Evolutionary conservation across 2,888 invertebrate species (phyloP), one percentile per base, ranked within the genome.

Genomic region (Meghimatium bilineatum): DNA sequence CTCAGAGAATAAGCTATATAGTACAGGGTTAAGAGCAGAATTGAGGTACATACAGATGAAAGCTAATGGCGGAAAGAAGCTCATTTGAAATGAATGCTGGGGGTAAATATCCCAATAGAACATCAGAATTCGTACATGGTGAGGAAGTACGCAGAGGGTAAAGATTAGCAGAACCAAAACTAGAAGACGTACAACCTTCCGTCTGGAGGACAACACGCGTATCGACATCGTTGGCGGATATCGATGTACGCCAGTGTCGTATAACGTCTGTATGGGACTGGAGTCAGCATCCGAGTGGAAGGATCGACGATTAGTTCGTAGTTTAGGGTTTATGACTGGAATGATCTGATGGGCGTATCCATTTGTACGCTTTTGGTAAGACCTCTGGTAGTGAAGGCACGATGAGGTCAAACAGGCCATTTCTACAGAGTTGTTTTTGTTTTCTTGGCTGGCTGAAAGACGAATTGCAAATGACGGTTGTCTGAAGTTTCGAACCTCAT

Each of bases 11-110:
- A 98, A 97, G 5, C 97, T 97, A 94, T 98, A 98, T 14, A 98
- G 95, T 79, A 98, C 94, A 0, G 98, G 98, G 94, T 98, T 98
- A 87, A 98, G 95, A 74, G 96, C 97, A n/a, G 97, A 97, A 94
- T 98, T 97, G 93, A 97, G 96, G 93, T 97, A 98, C 71, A 97
- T 96, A 88, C 97, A 95, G 86, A 98, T 95, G 94, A 97, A 97
- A 44, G 97, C 97, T 86, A 97, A 95, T 0, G 97, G 97, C 20
- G 97, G 97, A 86, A 97, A 60, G 56, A 85, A 60, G 38, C 83
- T 82, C 6, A 60, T 17, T 23, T 63, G 34, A 29, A 44, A 69
- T 36, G 76, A 85, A 5, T 87, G 82, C 17, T 81, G 49, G 0
- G 74, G 80, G 44, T 86, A 82, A 91, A 96, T 96, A 92, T 87